These are phyloP conservation scores for Bombus waltoni DNA, from an alignment of 1,140 invertebrate species.

Conservation along the genomic window DNA sequence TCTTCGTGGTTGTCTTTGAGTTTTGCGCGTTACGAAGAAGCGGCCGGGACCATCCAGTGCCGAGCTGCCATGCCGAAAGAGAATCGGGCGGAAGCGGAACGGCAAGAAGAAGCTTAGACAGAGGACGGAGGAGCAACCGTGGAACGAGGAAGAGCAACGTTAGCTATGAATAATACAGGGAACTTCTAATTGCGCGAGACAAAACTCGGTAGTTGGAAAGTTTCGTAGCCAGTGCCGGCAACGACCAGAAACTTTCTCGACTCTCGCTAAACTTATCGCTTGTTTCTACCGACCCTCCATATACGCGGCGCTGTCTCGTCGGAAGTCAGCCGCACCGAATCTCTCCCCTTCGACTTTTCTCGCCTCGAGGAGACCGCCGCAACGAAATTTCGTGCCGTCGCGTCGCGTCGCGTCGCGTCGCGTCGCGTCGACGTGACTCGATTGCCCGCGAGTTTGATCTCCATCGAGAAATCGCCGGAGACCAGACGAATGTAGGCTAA, in stretches of 20 bases:
- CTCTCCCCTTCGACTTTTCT: constrained; percentile 40
- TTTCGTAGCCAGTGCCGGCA: constrained; percentile 66
- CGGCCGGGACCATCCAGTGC: constrained; percentile 24
- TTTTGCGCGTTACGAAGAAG: constrained; percentile 67
- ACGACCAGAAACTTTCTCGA: constrained; percentile 68
- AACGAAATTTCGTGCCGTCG: constrained; percentile 11
- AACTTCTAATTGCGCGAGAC: constrained; percentile 81
- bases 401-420: too few species aligned
- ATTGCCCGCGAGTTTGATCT: background rate
- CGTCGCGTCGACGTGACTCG: too few species aligned
- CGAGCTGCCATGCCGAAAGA: constrained; percentile 30
- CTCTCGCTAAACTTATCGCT: constrained; percentile 73
- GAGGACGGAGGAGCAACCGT: constrained; percentile 12
- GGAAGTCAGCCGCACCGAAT: constrained; percentile 58
- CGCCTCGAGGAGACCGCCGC: background rate
- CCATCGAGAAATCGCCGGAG: background rate
- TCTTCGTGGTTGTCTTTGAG: constrained; percentile 75
- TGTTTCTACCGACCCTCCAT: constrained; percentile 59
- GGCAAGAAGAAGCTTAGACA: constrained; percentile 8
- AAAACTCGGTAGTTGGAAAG: constrained; percentile 77
- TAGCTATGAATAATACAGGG: constrained; percentile 81
- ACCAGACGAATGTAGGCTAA: background rate
- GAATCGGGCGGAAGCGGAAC: constrained; percentile 16
- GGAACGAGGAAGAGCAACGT: constrained; percentile 55
- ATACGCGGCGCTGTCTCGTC: constrained; percentile 54